Conservation (phyloP, 2,888 invertebrate genomes). For the Hydrotaea diabolus region DNA sequence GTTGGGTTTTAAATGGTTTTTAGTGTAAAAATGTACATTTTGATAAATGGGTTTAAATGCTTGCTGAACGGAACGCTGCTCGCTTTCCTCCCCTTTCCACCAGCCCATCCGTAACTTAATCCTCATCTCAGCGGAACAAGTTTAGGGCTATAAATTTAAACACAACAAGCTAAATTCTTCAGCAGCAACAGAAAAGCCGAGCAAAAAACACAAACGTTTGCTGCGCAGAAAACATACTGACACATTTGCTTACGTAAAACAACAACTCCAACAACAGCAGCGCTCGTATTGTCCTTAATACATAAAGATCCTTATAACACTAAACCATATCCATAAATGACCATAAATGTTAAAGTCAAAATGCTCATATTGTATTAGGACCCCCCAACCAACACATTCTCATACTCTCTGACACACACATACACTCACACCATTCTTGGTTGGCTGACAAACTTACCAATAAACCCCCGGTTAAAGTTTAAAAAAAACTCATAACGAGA, state of each 20-base stretch:
- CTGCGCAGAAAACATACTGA: not conserved
- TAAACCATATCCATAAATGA: slow-evolving; percentile 53
- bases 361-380: slow-evolving; percentile 10
- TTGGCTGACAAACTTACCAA: slow-evolving; percentile 1
- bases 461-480: not conserved
- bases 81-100: not conserved
- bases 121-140: slow-evolving; percentile 1
- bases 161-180: slow-evolving; percentile 12
- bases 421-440: not conserved
- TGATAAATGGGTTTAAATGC: slow-evolving; percentile 55
- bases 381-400: not conserved
- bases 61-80: slow-evolving; percentile 22
- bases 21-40: slow-evolving; percentile 45
- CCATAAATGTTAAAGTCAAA: slow-evolving; percentile 48
- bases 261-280: not conserved
- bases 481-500: not conserved
- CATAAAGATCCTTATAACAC: slow-evolving; percentile 34
- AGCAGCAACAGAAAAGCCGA: not conserved
- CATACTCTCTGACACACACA: not conserved
- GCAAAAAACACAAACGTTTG: not conserved
- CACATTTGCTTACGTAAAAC: slow-evolving; percentile 12
- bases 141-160: slow-evolving; percentile 31
- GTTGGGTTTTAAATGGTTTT: slow-evolving; percentile 45
- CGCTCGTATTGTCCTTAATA: slow-evolving; percentile 5
- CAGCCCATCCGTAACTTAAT: not conserved